A percentile compares a stretch with the other conserved stretches of the same genome.
phyloP scores from a whole-genome alignment of 2,113 vertebrate genomes.

The Heterotis niloticus region DNA sequence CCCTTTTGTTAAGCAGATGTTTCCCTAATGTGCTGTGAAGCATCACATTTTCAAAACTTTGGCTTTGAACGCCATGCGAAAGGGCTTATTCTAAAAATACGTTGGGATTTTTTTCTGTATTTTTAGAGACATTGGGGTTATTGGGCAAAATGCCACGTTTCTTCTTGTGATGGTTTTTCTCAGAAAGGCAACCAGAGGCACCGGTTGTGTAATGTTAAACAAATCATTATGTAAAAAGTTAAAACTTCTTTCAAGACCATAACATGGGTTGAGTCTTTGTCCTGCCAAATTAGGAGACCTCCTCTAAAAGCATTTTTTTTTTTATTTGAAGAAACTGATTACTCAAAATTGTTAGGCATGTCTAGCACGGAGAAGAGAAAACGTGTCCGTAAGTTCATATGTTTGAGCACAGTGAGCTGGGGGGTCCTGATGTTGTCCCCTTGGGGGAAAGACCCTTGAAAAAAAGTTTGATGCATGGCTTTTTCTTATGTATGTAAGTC shows the following conservation, averaged over 20 bases:
- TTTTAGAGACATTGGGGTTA: background rate
- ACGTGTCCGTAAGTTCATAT: background rate
- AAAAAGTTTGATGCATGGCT: too few species aligned
- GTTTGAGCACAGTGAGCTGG: background rate
- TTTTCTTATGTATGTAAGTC: too few species aligned
- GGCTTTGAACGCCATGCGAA: background rate
- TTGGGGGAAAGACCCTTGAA: too few species aligned
- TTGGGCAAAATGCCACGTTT: background rate
- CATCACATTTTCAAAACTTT: background rate
- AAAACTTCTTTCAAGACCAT: background rate
- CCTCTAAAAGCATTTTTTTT: background rate
- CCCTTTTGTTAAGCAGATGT: background rate
- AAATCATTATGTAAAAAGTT: conserved; percentile 3
- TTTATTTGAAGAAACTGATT: conserved; percentile 6
- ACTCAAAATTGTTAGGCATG: background rate
- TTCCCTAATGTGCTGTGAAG: background rate
- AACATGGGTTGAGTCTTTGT: too few species aligned
- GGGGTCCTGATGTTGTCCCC: too few species aligned
- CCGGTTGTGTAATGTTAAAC: conserved; percentile 7
- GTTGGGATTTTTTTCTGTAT: background rate
- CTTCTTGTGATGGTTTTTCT: background rate
- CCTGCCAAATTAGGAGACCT: too few species aligned
- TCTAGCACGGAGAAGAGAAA: background rate
- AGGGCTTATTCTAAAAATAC: background rate
- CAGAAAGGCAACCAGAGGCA: conserved; percentile 8